Percentiles rank a stretch among this genome's conserved stretches.
Conservation (phyloP, 2,888 invertebrate genomes). For the Himalopsyche japonica region DNA sequence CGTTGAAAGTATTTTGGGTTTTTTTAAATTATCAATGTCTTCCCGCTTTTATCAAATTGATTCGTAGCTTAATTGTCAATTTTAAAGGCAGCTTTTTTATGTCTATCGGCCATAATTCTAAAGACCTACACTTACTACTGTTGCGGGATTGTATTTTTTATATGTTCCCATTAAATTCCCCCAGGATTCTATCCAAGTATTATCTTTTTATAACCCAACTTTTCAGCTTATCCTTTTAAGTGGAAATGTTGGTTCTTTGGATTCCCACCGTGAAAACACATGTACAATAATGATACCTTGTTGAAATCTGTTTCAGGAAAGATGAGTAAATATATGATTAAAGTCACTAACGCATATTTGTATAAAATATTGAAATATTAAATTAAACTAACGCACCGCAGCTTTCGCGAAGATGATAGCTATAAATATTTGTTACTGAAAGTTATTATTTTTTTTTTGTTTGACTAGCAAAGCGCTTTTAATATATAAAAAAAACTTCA, state of each 20-base stretch:
- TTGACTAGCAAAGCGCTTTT: no score
- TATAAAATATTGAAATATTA: no score
- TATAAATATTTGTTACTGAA: no score
- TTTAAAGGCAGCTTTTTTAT: background rate
- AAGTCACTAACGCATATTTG: background rate
- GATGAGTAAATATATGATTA: background rate
- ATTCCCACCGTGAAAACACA: background rate
- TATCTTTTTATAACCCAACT: background rate
- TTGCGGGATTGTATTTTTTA: background rate
- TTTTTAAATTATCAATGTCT: no score
- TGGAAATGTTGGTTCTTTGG: background rate
- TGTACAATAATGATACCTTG: background rate
- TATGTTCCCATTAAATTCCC: background rate
- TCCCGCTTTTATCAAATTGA: no score
- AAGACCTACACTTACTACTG: background rate
- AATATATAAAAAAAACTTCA: no score
- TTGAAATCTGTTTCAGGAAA: background rate
- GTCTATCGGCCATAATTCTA: background rate
- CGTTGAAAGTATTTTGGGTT: no score
- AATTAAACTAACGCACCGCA: no score
- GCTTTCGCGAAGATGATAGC: no score
- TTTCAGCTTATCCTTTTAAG: background rate
- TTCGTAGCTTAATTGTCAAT: no score
- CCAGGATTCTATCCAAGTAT: background rate
- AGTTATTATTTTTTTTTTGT: no score